A percentile compares a stretch with the other conserved stretches of the same genome.
phyloP scores from a whole-genome alignment of 2,888 invertebrate species.

The Poecilobothrus nobilitatus region DNA sequence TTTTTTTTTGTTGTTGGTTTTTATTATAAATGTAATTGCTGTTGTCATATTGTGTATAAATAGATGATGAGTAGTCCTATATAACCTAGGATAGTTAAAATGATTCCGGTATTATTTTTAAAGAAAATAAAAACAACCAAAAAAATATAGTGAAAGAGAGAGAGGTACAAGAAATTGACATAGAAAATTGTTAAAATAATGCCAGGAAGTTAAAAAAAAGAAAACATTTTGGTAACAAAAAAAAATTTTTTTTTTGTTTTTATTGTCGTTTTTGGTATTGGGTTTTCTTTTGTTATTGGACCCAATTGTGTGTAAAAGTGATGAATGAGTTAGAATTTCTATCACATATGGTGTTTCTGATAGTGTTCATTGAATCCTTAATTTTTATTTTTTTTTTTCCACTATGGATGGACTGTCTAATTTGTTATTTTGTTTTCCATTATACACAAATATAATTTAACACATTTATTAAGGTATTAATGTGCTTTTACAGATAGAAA shows the following conservation, averaged over 20 bases:
- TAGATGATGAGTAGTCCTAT: no score
- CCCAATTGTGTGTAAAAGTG: constrained; percentile 17
- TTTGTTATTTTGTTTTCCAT: no score
- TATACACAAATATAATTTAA: no score
- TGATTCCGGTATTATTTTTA: no score
- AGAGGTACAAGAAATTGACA: neutral
- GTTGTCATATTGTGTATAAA: no score
- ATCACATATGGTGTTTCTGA: constrained; percentile 8
- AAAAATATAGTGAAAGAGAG: neutral
- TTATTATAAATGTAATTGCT: neutral
- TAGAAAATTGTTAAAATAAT: neutral
- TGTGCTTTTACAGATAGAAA: no score
- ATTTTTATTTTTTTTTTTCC: no score
- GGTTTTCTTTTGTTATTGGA: constrained; percentile 10
- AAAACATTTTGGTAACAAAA: neutral
- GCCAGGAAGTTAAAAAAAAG: constrained; percentile 1
- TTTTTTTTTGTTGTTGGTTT: neutral
- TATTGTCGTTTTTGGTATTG: neutral
- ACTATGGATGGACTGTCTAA: no score
- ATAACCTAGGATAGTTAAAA: no score
- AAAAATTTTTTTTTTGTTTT: neutral
- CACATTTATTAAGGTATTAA: no score
- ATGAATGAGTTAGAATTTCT: constrained; percentile 16
- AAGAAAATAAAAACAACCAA: no score
- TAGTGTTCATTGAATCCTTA: neutral